phyloP scores from a whole-genome alignment of 2,797 vertebrate species.

The Paratrypauchen microcephalus region DNA sequence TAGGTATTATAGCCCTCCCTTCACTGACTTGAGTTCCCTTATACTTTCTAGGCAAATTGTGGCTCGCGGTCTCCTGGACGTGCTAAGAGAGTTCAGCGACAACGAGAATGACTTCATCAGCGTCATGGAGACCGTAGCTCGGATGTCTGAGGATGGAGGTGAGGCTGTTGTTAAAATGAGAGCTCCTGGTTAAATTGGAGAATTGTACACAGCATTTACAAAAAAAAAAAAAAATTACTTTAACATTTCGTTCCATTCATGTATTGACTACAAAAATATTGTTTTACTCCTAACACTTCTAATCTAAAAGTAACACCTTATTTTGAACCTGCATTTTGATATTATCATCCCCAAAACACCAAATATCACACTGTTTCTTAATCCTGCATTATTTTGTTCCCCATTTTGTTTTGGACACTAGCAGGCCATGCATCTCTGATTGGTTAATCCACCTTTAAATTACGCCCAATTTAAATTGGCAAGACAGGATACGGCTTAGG shows the following conservation, averaged over 20 bases:
- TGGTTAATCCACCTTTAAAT: too few relatives aligned
- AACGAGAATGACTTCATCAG: constrained; percentile 89
- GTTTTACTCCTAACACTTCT: background rate
- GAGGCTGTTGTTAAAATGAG: constrained; percentile 25
- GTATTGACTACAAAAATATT: background rate
- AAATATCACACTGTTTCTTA: too few relatives aligned
- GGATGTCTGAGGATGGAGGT: constrained; percentile 93
- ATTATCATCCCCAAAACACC: too few relatives aligned
- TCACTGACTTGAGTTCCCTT: constrained; percentile 53
- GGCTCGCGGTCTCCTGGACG: constrained; percentile 85
- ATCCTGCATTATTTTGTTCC: too few relatives aligned
- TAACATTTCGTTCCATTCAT: background rate
- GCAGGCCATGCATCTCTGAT: too few relatives aligned
- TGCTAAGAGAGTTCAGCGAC: constrained; percentile 87
- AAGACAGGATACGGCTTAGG: too few relatives aligned
- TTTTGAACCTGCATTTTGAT: too few relatives aligned
- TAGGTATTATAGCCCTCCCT: constrained; percentile 43
- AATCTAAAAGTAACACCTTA: background rate
- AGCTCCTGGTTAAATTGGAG: background rate
- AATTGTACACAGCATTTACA: background rate
- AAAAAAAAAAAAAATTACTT: too few relatives aligned
- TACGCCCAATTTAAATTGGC: too few relatives aligned
- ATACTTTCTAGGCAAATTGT: constrained; percentile 85
- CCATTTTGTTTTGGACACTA: too few relatives aligned
- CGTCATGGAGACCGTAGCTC: constrained; percentile 87